Percentiles rank a stretch among this genome's conserved stretches.
These are phyloP conservation scores for Pituophis catenifer DNA, from an alignment of 2,113 vertebrate species.

Conservation along the genomic window DNA sequence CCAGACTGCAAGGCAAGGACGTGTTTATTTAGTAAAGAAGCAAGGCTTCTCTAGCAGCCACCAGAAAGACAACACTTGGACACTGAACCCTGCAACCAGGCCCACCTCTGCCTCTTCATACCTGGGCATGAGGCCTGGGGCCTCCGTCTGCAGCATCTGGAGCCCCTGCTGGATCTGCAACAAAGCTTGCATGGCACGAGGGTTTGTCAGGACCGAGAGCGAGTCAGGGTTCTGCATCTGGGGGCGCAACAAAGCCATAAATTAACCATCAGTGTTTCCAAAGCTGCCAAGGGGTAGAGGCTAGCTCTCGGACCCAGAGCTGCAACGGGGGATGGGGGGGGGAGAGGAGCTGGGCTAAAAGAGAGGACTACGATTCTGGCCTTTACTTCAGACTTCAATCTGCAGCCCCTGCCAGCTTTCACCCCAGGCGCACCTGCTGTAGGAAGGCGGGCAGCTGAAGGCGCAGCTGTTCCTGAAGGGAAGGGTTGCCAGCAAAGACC, in stretches of 20 bases:
- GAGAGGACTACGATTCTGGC: not conserved
- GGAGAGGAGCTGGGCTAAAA: not conserved
- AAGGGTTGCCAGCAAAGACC: constrained; percentile 93
- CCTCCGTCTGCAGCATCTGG: constrained; percentile 94
- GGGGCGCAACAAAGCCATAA: not conserved
- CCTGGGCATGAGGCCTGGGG: constrained; percentile 95
- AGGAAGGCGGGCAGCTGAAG: constrained; percentile 93
- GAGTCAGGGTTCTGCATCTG: constrained; percentile 99
- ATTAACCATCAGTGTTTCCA: fast-evolving
- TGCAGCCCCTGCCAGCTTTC: not conserved
- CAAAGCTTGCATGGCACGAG: constrained; percentile 95
- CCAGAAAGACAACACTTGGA: not conserved
- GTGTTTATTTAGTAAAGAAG: not conserved
- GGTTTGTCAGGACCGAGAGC: constrained; percentile 94
- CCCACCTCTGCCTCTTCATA: constrained; percentile 36
- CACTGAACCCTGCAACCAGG: not conserved
- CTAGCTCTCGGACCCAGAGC: not conserved
- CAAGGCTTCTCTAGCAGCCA: not conserved
- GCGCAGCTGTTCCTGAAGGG: constrained; percentile 95
- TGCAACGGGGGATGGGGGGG: not conserved
- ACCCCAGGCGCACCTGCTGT: constrained; percentile 83
- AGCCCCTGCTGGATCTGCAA: constrained; percentile 98
- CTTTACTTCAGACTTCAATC: not conserved
- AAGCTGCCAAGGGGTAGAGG: fast-evolving
- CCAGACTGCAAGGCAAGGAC: constrained; percentile 71